A percentile compares a stretch with the other conserved stretches of the same genome.
phyloP scores from a whole-genome alignment of 2,113 vertebrate species.

The Turdus rufiventris region DNA sequence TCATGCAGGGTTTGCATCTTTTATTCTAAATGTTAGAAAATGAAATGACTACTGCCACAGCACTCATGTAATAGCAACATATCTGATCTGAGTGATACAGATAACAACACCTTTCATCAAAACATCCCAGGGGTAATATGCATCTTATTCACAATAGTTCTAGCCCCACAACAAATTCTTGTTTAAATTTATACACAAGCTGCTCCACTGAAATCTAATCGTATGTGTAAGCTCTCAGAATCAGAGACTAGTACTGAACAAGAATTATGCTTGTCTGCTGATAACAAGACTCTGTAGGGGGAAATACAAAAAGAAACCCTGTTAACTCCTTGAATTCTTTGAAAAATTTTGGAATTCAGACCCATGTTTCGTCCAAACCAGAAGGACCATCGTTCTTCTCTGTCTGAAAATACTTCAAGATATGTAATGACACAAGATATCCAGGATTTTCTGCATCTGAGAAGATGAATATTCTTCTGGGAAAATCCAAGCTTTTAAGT shows the following conservation, averaged over 20 bases:
- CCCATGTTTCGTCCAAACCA: neutral
- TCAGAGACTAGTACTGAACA: neutral
- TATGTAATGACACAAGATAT: neutral
- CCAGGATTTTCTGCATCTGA: neutral
- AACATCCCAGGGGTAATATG: neutral
- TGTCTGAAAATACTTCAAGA: neutral
- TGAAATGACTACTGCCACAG: neutral
- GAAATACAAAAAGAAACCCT: neutral
- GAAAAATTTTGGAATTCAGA: neutral
- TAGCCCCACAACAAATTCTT: neutral
- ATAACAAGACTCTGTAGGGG: neutral
- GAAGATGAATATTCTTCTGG: neutral
- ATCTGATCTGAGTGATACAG: neutral
- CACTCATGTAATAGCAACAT: neutral
- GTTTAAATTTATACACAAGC: neutral
- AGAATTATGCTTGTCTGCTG: neutral
- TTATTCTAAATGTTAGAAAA: constrained; percentile 3
- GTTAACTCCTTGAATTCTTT: neutral
- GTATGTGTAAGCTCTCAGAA: neutral
- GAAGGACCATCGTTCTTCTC: neutral
- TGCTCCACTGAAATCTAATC: constrained; percentile 9
- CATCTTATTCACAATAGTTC: neutral
- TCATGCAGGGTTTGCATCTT: neutral
- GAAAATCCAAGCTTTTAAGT: neutral
- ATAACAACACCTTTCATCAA: constrained; percentile 10